Conservation (phyloP, 2,113 vertebrate species). For the Halcyon malimbica region DNA sequence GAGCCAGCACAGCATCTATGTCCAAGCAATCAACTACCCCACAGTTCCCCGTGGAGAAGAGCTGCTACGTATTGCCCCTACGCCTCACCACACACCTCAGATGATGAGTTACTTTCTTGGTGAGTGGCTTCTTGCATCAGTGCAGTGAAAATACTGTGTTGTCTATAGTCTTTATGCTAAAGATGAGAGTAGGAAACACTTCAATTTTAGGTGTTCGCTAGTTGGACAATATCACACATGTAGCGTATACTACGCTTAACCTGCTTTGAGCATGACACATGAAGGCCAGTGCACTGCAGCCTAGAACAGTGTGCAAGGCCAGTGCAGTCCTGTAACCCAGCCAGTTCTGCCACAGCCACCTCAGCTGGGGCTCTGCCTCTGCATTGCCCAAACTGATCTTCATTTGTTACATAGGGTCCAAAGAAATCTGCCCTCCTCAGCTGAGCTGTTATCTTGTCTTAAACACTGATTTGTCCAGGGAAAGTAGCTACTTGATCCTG, state of each 20-base stretch:
- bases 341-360: background rate
- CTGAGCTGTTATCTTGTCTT: background rate
- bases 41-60: constrained; percentile 93
- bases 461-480: background rate
- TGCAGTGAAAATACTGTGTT: background rate
- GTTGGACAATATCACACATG: background rate
- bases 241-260: accelerated
- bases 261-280: background rate
- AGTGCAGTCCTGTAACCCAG: no score
- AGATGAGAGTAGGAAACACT: background rate
- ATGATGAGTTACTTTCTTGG: constrained; percentile 97
- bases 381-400: background rate
- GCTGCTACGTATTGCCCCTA: constrained; percentile 93
- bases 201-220: background rate
- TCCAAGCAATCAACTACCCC: constrained; percentile 97
- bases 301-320: background rate
- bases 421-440: background rate
- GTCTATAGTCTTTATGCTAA: background rate
- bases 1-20: constrained; percentile 93
- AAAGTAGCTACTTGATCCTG: background rate
- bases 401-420: accelerated
- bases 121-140: constrained; percentile 68
- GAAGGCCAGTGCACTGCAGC: background rate
- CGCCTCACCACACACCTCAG: constrained; percentile 94
- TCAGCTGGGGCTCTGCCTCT: background rate